Base-by-base conservation (phyloP, 2,113 vertebrate genomes). In the Austrofundulus limnaeus region DNA sequence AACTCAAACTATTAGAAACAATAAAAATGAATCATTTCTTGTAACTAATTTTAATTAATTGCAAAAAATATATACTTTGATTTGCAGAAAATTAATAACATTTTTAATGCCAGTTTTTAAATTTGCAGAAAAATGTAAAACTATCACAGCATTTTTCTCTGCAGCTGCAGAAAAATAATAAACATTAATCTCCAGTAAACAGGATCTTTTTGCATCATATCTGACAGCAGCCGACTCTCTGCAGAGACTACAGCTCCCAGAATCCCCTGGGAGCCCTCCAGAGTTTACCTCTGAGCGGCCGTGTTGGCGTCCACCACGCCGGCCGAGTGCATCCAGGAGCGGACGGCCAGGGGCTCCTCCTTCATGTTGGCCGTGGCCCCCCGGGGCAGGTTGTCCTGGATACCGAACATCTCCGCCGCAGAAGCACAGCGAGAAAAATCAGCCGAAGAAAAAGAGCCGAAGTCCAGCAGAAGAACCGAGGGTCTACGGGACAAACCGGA, bases 261-360 rank as follows among this genome's bases (percentile, higher is more conserved):
- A 77, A 82, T 80, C 63, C 78, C 81, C 51, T 10, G n/a, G 61
- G 68, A 70, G 55, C 28, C 10, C 31, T 3, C 4, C 5, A 46
- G n/a, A 38, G 2, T 42, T 86, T 87, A 89, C 87, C 87, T 89
- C 68, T 89, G 85, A 69, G 85, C 87, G 0, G 87, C 87, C 1
- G 85, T 85, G 78, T 78, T 81, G 76, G 87, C 84, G 45, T 89
- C 84, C 67, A 87, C 73, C 72, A 86, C 78, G 21, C 84, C 79
- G 51, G 74, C 52, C 11, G 84, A 75, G 75, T 81, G 84, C 84
- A 87, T 86, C 87, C 87, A 89, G 61, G 85, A 87, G 62, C 87
- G 87, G 0, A 81, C 87, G 0, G 78, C 59, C 61, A 85, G 78
- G 54, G 87, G 87, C 77, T 87, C 87, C 80, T 89, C 87, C 79